Base-by-base conservation (phyloP, 1,140 invertebrate species). In the Heliconius congener region DNA sequence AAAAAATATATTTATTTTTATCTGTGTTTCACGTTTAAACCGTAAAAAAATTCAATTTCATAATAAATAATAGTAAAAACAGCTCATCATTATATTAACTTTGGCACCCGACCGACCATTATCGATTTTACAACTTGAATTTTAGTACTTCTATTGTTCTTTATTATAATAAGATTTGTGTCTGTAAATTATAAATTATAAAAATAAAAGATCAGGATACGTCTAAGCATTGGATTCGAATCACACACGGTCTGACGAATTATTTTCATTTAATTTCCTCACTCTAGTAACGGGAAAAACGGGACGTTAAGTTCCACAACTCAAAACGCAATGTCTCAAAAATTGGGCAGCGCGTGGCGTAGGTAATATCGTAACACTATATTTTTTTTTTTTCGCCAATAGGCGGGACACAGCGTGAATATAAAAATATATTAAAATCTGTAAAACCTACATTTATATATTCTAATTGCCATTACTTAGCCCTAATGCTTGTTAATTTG, bases 401-500 rank as follows among this genome's bases (percentile, higher is more conserved):
- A 46, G 5, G 13, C 13, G 42, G 13, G 42, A 46, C 16, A 46
- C 11, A 46, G 42, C 13, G 42, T 16, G 42, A 13, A 46, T 4
- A 16, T 46, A 46, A 46, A 46, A 46, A 42, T 16, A 46, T 2
- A 1, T 27, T 11, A 66, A 66, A 66, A 66, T 66, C 23, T 66
- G 8, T 57, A 23, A 57, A 27, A 66, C 23, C n/a, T 60, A 55
- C 1, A 55, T 55, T 19, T 19, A 52, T 19, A 52, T n/a, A 23
- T 57, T 60, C 9, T 66, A 27, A 30, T 13, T 27, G 60, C 60
- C 60, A 66, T 66, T 66, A 46, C 42, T 46, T 46, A 16, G 13
- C 13, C n/a, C 9, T 60, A 60, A 60, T 78, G 52, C 71, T 72
- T 71, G 30, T 27, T 73, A 71, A 42, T 60, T 73, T 60, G 71